Conservation (phyloP, 2,888 invertebrate genomes). For the Lasioglossum lativentre region DNA sequence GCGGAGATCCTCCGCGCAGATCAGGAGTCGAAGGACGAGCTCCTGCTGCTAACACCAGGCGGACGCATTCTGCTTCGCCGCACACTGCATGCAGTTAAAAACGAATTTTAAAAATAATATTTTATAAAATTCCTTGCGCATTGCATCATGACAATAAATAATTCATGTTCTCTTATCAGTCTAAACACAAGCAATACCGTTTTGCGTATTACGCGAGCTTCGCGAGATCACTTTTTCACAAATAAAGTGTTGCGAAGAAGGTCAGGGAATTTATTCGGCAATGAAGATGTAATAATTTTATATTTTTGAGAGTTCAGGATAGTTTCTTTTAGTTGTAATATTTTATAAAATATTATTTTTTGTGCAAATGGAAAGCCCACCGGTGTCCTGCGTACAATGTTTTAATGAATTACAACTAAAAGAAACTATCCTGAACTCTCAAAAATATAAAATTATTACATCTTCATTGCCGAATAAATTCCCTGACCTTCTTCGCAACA, state of each 20-base stretch:
- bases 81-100: conserved; percentile 89
- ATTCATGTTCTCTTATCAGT: background rate
- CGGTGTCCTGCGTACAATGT: no score
- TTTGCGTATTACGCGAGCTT: background rate
- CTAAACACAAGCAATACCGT: background rate
- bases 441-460: background rate
- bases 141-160: background rate
- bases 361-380: no score
- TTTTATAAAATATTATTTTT: background rate
- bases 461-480: background rate
- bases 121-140: background rate
- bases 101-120: background rate
- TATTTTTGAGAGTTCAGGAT: background rate
- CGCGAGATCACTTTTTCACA: background rate
- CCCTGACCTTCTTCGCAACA: background rate
- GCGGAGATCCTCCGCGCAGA: conserved; percentile 96
- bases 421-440: background rate
- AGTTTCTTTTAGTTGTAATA: background rate
- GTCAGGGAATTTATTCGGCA: no score
- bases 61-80: conserved; percentile 95
- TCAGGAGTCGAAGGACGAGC: conserved; percentile 96
- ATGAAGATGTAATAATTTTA: background rate
- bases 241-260: background rate
- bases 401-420: background rate
- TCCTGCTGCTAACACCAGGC: conserved; percentile 93